phyloP scores from a whole-genome alignment of 2,113 vertebrate species.

The Lampris incognitus region DNA sequence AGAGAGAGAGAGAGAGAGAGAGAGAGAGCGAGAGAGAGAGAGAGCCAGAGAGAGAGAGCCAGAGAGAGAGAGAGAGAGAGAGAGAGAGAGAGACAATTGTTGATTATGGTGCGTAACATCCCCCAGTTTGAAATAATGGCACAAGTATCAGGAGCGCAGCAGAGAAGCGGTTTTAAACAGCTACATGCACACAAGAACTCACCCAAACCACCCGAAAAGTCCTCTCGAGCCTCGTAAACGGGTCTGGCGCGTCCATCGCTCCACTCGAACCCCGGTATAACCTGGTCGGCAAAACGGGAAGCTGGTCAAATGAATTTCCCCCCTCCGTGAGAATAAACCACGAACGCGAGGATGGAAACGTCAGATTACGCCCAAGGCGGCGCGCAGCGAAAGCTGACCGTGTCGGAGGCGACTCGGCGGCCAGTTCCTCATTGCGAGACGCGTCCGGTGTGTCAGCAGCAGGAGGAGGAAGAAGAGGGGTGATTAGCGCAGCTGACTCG shows the following conservation, averaged over 20 bases:
- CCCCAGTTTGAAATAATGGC: background rate
- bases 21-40: background rate
- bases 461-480: constrained; percentile 78
- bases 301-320: background rate
- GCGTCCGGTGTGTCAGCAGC: constrained; percentile 46
- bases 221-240: constrained; percentile 58
- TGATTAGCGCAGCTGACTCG: constrained; percentile 39
- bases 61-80: background rate
- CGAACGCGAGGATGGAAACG: background rate
- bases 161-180: too few relatives aligned
- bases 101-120: too few relatives aligned
- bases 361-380: background rate
- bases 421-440: constrained; percentile 56
- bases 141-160: background rate
- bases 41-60: background rate
- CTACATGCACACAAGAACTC: constrained; percentile 41
- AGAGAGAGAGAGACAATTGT: background rate
- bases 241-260: constrained; percentile 71
- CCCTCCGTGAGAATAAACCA: background rate
- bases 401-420: too few relatives aligned
- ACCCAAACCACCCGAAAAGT: constrained; percentile 80
- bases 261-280: background rate
- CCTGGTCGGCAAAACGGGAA: background rate
- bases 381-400: too few relatives aligned
- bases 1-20: background rate